Conservation (phyloP, 2,888 invertebrate species). For the Uloborus plumipes region DNA sequence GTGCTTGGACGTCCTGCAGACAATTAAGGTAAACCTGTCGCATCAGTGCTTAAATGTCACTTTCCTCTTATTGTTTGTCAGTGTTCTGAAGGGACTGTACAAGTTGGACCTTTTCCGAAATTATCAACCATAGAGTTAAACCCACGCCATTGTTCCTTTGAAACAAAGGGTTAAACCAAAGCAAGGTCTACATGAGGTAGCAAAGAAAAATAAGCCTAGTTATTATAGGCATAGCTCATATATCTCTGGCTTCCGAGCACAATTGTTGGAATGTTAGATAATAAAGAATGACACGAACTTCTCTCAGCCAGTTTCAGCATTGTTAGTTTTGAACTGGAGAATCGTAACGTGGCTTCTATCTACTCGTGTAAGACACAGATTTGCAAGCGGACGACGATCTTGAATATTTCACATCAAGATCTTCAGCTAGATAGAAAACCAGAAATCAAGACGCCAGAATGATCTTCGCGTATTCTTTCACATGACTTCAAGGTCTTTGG, state of each 20-base stretch:
- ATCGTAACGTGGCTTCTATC: no score
- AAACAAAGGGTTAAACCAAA: constrained; percentile 47
- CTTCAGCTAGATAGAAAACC: neutral
- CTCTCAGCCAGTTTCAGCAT: neutral
- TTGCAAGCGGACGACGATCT: neutral
- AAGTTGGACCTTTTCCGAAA: constrained; percentile 32
- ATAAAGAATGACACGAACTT: constrained; percentile 13
- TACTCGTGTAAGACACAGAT: neutral
- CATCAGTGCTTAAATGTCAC: constrained; percentile 29
- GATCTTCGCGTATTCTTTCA: no score
- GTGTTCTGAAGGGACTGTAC: constrained; percentile 17
- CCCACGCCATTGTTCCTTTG: constrained; percentile 38
- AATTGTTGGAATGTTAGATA: constrained; percentile 19
- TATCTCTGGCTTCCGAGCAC: constrained; percentile 13
- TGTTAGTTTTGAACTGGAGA: no score
- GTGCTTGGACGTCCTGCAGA: constrained; percentile 11
- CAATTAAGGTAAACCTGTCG: constrained; percentile 38
- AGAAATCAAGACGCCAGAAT: neutral
- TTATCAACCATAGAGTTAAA: constrained; percentile 40
- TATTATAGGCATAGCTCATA: constrained; percentile 12
- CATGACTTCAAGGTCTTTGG: no score
- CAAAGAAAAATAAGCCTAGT: constrained; percentile 12
- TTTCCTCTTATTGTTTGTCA: constrained; percentile 50
- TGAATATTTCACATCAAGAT: neutral
- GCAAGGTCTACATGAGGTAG: neutral